Evolutionary conservation across 2,888 invertebrate genomes (phyloP).

Genomic region (Rhagonycha lutea): DNA sequence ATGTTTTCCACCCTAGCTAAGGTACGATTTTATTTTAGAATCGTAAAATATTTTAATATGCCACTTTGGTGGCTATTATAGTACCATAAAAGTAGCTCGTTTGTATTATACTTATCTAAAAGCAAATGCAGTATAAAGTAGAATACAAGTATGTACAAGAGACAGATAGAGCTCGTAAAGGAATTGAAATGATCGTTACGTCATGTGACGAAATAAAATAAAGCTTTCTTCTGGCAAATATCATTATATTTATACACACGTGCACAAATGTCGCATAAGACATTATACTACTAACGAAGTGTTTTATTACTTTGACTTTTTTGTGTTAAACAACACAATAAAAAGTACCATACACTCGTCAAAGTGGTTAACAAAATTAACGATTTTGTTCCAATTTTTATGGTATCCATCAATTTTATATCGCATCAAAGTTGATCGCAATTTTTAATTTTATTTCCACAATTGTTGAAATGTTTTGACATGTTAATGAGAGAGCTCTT

Average conservation of each 20-base stretch:
- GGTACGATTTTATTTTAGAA: slow-evolving; percentile 29
- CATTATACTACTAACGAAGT: slow-evolving; percentile 11
- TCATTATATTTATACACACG: slow-evolving; percentile 24
- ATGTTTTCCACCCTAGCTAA: slow-evolving; percentile 7
- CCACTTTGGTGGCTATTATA: slow-evolving; percentile 54
- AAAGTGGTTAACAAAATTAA: not conserved
- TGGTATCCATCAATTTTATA: not conserved
- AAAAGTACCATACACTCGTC: not conserved
- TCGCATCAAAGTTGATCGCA: not conserved
- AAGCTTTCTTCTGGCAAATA: slow-evolving; percentile 26
- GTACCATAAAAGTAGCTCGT: slow-evolving; percentile 54
- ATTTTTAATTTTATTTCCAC: not conserved
- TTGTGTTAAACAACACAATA: not conserved
- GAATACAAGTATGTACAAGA: slow-evolving; percentile 47
- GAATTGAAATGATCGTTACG: slow-evolving; percentile 47
- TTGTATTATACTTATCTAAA: slow-evolving; percentile 48
- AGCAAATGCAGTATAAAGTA: slow-evolving; percentile 46
- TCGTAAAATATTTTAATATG: slow-evolving; percentile 53
- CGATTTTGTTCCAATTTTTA: not conserved
- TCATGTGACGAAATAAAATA: slow-evolving; percentile 38
- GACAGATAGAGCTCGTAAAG: slow-evolving; percentile 50
- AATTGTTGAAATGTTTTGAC: not conserved
- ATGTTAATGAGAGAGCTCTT: not conserved
- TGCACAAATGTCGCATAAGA: slow-evolving; percentile 16
- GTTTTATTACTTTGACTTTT: slow-evolving; percentile 18